Percentiles rank a stretch among this genome's conserved stretches.
These are phyloP conservation scores for Pterocles burchelli DNA, from an alignment of 2,113 vertebrate species.

Conservation along the genomic window DNA sequence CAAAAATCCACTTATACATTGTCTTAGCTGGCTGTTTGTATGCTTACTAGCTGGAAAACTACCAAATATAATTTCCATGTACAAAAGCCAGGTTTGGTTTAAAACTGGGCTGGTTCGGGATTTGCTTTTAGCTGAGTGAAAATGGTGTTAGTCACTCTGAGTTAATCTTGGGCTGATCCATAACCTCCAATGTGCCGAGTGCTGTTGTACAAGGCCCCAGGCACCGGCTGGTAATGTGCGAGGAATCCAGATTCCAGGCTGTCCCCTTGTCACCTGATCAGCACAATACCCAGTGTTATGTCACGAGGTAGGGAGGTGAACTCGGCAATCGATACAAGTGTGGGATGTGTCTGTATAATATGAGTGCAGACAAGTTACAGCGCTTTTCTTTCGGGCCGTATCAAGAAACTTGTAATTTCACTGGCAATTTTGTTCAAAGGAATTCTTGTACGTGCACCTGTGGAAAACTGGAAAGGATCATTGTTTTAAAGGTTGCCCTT, in stretches of 20 bases:
- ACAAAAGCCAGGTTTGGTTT: neutral
- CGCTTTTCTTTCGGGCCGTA: conserved; percentile 31
- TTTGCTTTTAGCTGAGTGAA: neutral
- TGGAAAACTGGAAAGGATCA: conserved; percentile 58
- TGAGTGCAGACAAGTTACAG: conserved; percentile 1
- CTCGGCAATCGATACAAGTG: rapidly evolving
- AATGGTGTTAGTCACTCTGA: neutral
- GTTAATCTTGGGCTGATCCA: neutral
- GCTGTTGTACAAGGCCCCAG: neutral
- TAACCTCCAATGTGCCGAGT: neutral
- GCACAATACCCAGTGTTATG: neutral
- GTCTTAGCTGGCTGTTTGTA: neutral
- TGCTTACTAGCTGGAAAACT: neutral
- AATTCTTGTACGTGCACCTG: conserved; percentile 55
- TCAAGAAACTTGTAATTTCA: conserved; percentile 45
- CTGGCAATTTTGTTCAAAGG: conserved; percentile 42
- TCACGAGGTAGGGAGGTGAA: neutral
- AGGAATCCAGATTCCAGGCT: conserved; percentile 9
- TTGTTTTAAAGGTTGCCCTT: conserved; percentile 74
- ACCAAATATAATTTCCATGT: neutral
- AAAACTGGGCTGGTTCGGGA: neutral
- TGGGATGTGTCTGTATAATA: neutral
- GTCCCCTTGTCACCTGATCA: neutral
- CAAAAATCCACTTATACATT: neutral
- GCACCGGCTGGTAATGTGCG: neutral